These are phyloP conservation scores for Apodemus sylvaticus DNA, from an alignment of 2,113 vertebrate genomes.

Conservation along the genomic window DNA sequence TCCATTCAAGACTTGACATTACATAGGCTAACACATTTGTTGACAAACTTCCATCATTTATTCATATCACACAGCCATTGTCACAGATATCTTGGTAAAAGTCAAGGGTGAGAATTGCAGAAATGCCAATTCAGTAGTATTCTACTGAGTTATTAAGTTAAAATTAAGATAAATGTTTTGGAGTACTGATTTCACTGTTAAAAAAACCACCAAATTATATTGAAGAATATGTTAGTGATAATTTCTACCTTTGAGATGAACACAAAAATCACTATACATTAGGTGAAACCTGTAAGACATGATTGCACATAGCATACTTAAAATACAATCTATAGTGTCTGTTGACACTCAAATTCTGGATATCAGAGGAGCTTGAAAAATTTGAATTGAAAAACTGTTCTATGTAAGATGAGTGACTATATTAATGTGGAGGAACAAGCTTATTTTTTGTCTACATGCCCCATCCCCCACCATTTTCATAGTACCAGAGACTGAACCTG, in stretches of 20 bases:
- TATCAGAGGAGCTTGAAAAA: neutral
- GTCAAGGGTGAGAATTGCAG: neutral
- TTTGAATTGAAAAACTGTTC: neutral
- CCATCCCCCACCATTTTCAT: rapidly evolving
- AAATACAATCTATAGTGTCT: neutral
- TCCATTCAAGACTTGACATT: neutral
- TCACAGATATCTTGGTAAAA: neutral
- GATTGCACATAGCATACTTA: neutral
- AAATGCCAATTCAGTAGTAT: neutral
- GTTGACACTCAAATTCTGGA: neutral
- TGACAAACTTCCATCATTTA: neutral
- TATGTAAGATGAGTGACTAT: neutral
- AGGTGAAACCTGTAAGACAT: neutral
- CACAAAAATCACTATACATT: neutral
- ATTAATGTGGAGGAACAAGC: neutral
- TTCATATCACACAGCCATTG: neutral
- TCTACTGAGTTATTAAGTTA: constrained; percentile 32
- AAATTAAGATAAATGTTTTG: constrained; percentile 32
- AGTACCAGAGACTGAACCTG: neutral
- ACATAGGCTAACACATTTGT: neutral
- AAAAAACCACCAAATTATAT: constrained; percentile 5
- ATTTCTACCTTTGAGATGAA: constrained; percentile 46
- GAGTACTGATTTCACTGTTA: constrained; percentile 30
- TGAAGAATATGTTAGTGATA: neutral
- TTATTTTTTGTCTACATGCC: neutral